These are phyloP conservation scores for Grapholita molesta DNA, from an alignment of 1,140 invertebrate species.

Conservation along the genomic window DNA sequence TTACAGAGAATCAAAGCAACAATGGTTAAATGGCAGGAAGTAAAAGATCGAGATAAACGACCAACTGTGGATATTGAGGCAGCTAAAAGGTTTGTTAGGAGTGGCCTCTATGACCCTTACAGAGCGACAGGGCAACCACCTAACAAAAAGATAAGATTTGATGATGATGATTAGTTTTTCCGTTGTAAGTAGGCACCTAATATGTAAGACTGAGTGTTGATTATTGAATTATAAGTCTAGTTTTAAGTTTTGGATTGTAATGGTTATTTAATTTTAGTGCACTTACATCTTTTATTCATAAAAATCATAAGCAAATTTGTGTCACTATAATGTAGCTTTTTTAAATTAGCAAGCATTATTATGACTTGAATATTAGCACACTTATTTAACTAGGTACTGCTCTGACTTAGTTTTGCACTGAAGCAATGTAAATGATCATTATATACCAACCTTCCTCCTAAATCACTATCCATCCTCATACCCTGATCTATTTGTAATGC, in stretches of 20 bases:
- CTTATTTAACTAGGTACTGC: too few relatives aligned
- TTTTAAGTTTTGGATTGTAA: background rate
- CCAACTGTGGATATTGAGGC: conserved; percentile 78
- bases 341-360: too few relatives aligned
- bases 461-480: too few relatives aligned
- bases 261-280: conserved; percentile 15
- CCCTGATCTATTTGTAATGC: too few relatives aligned
- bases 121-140: conserved; percentile 35
- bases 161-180: conserved; percentile 41
- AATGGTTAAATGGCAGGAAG: conserved; percentile 79
- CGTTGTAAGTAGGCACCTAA: conserved; percentile 10
- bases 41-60: conserved; percentile 77
- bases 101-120: conserved; percentile 77
- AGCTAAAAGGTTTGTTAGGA: conserved; percentile 79
- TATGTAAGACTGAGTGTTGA: conserved; percentile 19
- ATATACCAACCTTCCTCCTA: too few relatives aligned
- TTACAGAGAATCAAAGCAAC: conserved; percentile 78
- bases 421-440: too few relatives aligned
- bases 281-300: background rate
- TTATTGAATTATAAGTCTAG: background rate
- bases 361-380: too few relatives aligned
- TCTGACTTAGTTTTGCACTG: too few relatives aligned
- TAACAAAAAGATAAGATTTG: conserved; percentile 65
- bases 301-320: background rate
- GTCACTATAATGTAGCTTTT: background rate